A percentile compares a stretch with the other conserved stretches of the same genome.
These are phyloP conservation scores for Corbicula japonica DNA, from an alignment of 2,888 invertebrate species.

Conservation along the genomic window DNA sequence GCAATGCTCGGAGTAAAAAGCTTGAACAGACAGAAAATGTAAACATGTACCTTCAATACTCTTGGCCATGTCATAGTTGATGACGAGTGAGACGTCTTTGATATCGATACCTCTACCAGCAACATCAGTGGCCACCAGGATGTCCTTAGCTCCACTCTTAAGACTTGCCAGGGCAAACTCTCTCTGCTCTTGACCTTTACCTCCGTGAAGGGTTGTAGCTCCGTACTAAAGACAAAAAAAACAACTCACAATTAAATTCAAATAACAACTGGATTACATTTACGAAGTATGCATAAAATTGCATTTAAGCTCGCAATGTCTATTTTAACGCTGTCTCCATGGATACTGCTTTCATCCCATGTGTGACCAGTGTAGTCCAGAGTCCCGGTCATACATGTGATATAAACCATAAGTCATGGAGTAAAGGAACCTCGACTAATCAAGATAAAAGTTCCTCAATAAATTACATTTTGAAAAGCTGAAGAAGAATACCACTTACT, in stretches of 20 bases:
- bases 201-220: slow-evolving; percentile 99
- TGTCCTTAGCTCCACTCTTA: slow-evolving; percentile 98
- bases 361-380: no score
- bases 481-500: no score
- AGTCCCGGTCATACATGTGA: no score
- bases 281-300: not conserved
- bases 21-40: no score
- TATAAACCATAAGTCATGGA: no score
- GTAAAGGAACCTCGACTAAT: no score
- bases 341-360: no score
- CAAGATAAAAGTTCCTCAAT: no score
- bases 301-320: not conserved
- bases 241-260: no score
- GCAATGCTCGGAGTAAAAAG: no score
- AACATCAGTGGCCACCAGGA: slow-evolving; percentile 99
- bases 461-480: no score
- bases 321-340: no score
- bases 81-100: slow-evolving; percentile 99
- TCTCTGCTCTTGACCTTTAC: slow-evolving; percentile 99
- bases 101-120: slow-evolving; percentile 99
- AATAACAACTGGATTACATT: not conserved
- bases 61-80: slow-evolving; percentile 99
- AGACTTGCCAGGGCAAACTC: slow-evolving; percentile 99
- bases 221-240: slow-evolving; percentile 90
- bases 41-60: slow-evolving; percentile 93